Evolutionary conservation across 1,140 invertebrate species (phyloP).

Genomic region (Drosophila seguyi): DNA sequence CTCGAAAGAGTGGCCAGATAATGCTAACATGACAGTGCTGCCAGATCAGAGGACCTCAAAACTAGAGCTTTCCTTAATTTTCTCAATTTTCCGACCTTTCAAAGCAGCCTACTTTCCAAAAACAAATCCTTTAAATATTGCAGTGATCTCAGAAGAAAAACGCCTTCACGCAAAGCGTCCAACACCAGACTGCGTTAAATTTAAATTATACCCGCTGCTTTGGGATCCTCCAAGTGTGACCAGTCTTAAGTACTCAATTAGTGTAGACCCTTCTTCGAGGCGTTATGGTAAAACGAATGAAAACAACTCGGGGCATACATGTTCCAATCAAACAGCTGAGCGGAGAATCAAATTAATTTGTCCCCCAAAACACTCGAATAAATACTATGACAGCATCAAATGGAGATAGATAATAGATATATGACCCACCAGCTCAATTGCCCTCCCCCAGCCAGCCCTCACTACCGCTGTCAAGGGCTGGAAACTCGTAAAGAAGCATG

Average conservation of each 20-base stretch:
- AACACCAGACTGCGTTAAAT: not conserved
- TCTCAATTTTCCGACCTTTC: not conserved
- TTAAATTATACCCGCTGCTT: not conserved
- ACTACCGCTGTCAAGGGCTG: not conserved
- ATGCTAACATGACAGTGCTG: not conserved
- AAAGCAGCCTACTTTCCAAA: too few species aligned
- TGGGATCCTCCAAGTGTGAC: not conserved
- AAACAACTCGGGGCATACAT: not conserved
- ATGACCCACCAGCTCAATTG: not conserved
- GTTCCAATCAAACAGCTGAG: constrained; percentile 24
- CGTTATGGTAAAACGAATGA: constrained; percentile 1
- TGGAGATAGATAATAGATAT: constrained; percentile 21
- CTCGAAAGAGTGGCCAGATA: not conserved
- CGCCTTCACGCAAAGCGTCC: accelerated
- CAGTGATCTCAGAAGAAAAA: not conserved
- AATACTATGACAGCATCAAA: constrained; percentile 35
- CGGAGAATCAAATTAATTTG: constrained; percentile 21
- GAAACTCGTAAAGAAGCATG: not conserved
- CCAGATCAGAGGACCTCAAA: not conserved
- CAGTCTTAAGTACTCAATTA: not conserved
- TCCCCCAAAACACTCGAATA: constrained; percentile 31
- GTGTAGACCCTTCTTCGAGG: not conserved
- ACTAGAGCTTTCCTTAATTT: too few species aligned
- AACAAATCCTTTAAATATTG: too few species aligned
- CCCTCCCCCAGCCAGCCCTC: constrained; percentile 3